Conservation (phyloP, 2,888 invertebrate genomes). For the Plebejus argus region DNA sequence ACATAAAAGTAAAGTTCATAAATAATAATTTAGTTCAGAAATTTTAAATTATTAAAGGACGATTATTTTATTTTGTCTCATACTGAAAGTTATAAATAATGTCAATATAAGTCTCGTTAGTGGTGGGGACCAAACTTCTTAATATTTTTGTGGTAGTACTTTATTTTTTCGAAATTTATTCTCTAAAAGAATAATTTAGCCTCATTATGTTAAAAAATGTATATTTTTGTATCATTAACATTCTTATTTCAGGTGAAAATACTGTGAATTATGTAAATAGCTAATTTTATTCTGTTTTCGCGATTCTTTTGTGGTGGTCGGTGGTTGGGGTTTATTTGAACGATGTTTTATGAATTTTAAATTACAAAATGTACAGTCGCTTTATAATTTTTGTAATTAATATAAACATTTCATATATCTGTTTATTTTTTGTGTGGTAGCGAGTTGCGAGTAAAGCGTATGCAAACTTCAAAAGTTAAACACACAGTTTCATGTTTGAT, state of each 20-base stretch:
- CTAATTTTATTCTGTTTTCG: slow-evolving; percentile 24
- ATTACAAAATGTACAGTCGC: slow-evolving; percentile 12
- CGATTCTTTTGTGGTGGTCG: slow-evolving; percentile 12
- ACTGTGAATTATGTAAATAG: slow-evolving; percentile 16
- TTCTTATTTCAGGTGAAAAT: slow-evolving; percentile 30
- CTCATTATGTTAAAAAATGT: not conserved
- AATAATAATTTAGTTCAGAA: not conserved
- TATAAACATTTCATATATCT: not conserved
- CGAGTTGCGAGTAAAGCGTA: too few relatives aligned
- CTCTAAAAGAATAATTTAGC: not conserved
- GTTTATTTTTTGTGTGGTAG: not conserved
- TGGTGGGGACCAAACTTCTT: too few relatives aligned
- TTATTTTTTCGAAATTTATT: not conserved
- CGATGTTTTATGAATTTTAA: slow-evolving; percentile 18
- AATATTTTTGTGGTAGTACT: too few relatives aligned
- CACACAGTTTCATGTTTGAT: not conserved
- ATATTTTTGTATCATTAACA: slow-evolving; percentile 37
- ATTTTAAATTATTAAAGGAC: not conserved
- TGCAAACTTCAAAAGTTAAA: not conserved
- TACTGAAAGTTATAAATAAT: too few relatives aligned
- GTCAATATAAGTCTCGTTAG: too few relatives aligned
- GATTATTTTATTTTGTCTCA: too few relatives aligned
- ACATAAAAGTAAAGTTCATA: too few relatives aligned
- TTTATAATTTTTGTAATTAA: not conserved
- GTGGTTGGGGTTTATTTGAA: not conserved